Percentiles rank a stretch among this genome's conserved stretches.
phyloP scores from a whole-genome alignment of 2,113 vertebrate species.

The Vidua chalybeata region DNA sequence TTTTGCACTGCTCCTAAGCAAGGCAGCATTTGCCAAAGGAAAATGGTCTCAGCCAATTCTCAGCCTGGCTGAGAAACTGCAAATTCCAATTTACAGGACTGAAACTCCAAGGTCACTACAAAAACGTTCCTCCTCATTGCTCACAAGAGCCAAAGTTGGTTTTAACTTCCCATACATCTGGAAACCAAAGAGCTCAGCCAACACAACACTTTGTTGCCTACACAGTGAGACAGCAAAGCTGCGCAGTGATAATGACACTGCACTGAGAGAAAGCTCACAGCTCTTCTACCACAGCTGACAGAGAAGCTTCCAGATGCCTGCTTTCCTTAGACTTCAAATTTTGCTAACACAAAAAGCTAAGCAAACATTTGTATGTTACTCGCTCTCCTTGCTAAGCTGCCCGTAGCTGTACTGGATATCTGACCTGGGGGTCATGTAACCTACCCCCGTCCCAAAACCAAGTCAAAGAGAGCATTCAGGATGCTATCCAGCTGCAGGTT shows the following conservation, averaged over 20 bases:
- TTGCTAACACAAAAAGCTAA: not conserved
- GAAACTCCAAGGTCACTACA: not conserved
- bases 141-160: not conserved
- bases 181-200: not conserved
- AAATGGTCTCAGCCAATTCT: no score
- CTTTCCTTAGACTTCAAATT: not conserved
- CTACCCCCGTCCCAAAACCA: not conserved
- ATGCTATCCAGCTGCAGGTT: not conserved
- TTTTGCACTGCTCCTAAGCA: not conserved
- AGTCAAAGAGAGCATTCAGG: not conserved
- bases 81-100: not conserved
- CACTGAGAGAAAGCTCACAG: not conserved
- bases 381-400: fast-evolving
- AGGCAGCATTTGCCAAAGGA: not conserved
- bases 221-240: not conserved
- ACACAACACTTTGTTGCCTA: not conserved
- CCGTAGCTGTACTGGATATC: not conserved
- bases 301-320: not conserved
- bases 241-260: fast-evolving
- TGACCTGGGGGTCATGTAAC: not conserved
- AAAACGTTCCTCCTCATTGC: not conserved
- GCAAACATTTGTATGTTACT: fast-evolving
- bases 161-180: not conserved
- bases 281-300: not conserved
- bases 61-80: not conserved